Conservation (phyloP, 2,113 vertebrate genomes). For the Rhinoderma darwinii region DNA sequence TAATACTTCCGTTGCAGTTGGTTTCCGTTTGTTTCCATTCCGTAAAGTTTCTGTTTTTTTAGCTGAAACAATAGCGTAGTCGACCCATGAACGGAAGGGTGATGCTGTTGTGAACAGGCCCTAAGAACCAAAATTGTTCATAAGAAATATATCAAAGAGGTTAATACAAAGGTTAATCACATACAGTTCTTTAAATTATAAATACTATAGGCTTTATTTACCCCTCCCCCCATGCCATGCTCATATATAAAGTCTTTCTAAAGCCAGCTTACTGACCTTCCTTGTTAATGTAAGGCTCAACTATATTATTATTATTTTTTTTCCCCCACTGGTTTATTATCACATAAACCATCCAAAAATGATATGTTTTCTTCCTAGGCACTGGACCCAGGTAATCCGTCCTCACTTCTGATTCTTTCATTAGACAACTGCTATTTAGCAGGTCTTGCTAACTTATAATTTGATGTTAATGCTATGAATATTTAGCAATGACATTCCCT, state of each 20-base stretch:
- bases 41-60: too few species aligned
- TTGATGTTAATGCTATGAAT: not conserved
- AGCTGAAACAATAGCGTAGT: too few species aligned
- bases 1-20: too few species aligned
- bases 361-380: not conserved
- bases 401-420: not conserved
- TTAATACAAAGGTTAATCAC: not conserved
- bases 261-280: not conserved
- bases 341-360: not conserved
- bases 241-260: not conserved
- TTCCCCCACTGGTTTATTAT: not conserved
- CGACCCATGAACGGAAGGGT: too few species aligned
- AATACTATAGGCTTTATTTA: not conserved
- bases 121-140: not conserved
- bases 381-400: not conserved
- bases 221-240: not conserved
- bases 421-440: not conserved
- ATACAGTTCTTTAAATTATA: not conserved
- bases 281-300: not conserved
- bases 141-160: not conserved
- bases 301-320: not conserved
- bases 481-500: not conserved
- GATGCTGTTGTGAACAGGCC: too few species aligned
- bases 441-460: not conserved
- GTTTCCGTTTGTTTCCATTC: too few species aligned